A percentile compares a stretch with the other conserved stretches of the same genome.
These are phyloP conservation scores for Hydropotes inermis DNA, from an alignment of 2,113 vertebrate genomes.

Conservation along the genomic window DNA sequence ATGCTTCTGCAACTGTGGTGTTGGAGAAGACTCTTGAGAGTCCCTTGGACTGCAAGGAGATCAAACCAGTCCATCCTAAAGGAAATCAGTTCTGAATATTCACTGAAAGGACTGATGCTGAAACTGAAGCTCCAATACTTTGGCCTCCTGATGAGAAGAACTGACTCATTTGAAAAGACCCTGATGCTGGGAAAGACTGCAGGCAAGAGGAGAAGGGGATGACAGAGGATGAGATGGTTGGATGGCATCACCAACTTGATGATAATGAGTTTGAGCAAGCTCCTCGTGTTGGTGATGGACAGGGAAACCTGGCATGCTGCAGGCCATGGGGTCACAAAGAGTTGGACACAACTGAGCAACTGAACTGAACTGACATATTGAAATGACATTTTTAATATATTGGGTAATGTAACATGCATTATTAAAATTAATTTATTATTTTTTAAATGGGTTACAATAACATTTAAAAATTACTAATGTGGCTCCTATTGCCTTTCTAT, in stretches of 20 bases:
- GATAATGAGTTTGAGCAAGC: neutral
- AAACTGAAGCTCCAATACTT: neutral
- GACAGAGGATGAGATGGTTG: neutral
- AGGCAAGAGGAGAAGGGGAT: neutral
- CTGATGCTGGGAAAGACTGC: neutral
- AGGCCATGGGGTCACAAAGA: neutral
- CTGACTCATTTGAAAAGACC: neutral
- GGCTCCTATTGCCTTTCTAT: neutral
- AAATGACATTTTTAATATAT: neutral
- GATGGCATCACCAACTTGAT: neutral
- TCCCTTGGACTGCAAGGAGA: neutral
- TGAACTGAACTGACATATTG: neutral
- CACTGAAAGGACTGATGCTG: neutral
- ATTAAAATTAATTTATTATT: constrained; percentile 17
- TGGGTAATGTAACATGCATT: constrained; percentile 1
- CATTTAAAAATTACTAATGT: neutral
- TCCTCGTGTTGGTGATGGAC: neutral
- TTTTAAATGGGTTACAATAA: neutral
- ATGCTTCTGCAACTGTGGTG: neutral
- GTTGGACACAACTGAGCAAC: neutral
- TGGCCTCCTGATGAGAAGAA: neutral
- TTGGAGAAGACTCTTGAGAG: neutral
- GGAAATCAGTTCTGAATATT: neutral
- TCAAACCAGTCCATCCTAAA: neutral
- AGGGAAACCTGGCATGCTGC: neutral